Percentiles rank a stretch among this genome's conserved stretches.
phyloP scores from a whole-genome alignment of 2,797 vertebrate species.

The Phoxinus dragarum region DNA sequence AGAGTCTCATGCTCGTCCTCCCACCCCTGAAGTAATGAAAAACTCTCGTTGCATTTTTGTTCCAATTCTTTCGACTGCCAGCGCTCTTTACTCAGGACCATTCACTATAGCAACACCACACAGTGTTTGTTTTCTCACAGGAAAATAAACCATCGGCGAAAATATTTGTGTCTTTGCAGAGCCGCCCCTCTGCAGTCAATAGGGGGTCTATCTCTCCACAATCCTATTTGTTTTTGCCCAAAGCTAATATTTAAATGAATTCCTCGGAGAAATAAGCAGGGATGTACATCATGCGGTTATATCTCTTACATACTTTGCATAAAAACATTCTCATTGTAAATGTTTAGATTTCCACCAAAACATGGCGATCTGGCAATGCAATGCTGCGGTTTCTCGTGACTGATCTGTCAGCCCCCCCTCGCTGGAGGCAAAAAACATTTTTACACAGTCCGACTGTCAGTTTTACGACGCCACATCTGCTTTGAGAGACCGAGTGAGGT shows the following conservation, averaged over 20 bases:
- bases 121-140: slow-evolving; percentile 68
- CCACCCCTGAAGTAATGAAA: slow-evolving; percentile 61
- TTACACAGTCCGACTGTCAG: slow-evolving; percentile 37
- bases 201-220: slow-evolving; percentile 51
- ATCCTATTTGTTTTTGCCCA: slow-evolving; percentile 62
- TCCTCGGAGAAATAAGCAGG: slow-evolving; percentile 48
- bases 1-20: slow-evolving; percentile 49
- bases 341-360: slow-evolving; percentile 54
- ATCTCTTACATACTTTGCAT: slow-evolving; percentile 30
- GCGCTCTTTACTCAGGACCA: slow-evolving; percentile 55
- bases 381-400: slow-evolving; percentile 13
- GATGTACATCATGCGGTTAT: slow-evolving; percentile 47
- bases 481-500: slow-evolving; percentile 30
- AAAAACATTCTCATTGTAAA: slow-evolving; percentile 36
- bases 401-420: slow-evolving; percentile 23
- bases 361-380: slow-evolving; percentile 17
- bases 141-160: slow-evolving; percentile 63
- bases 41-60: slow-evolving; percentile 56
- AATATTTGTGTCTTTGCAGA: slow-evolving; percentile 65
- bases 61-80: slow-evolving; percentile 52
- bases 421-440: background rate
- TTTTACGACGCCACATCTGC: slow-evolving; percentile 44
- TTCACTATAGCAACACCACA: slow-evolving; percentile 63
- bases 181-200: slow-evolving; percentile 56
- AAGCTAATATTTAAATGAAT: slow-evolving; percentile 67